Evolutionary conservation across 2,797 vertebrate genomes (phyloP).

Genomic region (Sarcophilus harrisii): DNA sequence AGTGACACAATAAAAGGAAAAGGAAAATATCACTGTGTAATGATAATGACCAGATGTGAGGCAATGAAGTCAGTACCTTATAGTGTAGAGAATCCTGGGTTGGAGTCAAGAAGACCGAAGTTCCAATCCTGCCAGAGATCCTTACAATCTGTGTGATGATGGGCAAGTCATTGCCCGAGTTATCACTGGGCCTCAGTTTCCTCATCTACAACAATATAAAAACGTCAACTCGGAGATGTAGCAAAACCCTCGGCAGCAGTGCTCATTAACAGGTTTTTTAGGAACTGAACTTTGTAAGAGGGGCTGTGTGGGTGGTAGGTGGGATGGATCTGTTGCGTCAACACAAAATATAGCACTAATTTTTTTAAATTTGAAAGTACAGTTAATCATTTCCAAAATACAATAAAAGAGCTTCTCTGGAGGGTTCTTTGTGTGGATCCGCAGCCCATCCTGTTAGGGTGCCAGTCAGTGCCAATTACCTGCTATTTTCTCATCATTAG

Average conservation of each 20-base stretch:
- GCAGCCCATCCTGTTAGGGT: constrained; percentile 48
- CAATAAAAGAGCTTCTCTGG: not conserved
- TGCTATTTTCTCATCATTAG: constrained; percentile 67
- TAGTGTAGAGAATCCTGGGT: not conserved
- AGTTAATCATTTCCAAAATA: constrained; percentile 22
- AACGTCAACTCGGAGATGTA: not conserved
- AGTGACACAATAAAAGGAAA: not conserved
- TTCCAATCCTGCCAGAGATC: not conserved
- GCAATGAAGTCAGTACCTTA: not conserved
- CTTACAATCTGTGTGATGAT: constrained; percentile 12
- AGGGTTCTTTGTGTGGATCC: not conserved
- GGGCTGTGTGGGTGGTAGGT: not conserved
- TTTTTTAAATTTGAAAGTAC: not conserved
- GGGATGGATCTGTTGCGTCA: not conserved
- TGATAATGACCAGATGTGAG: not conserved
- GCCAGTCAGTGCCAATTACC: constrained; percentile 54
- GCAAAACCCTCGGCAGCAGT: not conserved
- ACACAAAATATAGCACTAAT: not conserved
- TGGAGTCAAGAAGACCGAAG: not conserved
- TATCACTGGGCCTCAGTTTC: not conserved
- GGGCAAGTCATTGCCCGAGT: constrained; percentile 38
- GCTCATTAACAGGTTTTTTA: not conserved
- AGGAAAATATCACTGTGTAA: not conserved
- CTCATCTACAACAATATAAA: constrained; percentile 3
- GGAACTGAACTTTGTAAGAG: not conserved